Evolutionary conservation across 2,888 invertebrate species (phyloP).

Genomic region (Drosophila recens): DNA sequence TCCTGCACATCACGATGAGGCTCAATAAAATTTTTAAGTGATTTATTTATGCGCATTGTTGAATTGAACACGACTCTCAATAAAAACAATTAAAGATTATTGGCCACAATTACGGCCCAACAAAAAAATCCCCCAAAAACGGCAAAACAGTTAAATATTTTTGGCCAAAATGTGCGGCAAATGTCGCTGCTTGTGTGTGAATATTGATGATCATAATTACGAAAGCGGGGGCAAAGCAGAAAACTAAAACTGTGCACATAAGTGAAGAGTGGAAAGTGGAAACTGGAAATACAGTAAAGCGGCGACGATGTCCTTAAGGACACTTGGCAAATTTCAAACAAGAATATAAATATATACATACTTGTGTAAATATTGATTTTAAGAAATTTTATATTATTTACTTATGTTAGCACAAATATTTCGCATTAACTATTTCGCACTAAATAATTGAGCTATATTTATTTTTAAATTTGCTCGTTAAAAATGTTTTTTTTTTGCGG

Average conservation of each 20-base stretch:
- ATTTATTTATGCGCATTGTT: conserved; percentile 73
- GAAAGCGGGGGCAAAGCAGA: neutral
- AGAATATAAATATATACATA: too few relatives aligned
- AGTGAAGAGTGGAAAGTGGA: neutral
- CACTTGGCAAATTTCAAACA: too few relatives aligned
- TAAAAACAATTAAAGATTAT: conserved; percentile 71
- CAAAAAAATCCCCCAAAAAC: neutral
- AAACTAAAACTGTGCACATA: neutral
- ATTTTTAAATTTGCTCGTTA: too few relatives aligned
- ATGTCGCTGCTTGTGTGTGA: neutral
- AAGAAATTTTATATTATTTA: too few relatives aligned
- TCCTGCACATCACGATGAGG: conserved; percentile 24
- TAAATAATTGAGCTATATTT: too few relatives aligned
- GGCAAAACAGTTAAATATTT: conserved; percentile 1
- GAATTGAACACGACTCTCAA: conserved; percentile 44
- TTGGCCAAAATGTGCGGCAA: conserved; percentile 1
- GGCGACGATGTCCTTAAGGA: neutral
- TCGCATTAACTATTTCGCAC: too few relatives aligned
- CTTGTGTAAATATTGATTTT: too few relatives aligned
- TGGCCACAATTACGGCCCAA: conserved; percentile 56
- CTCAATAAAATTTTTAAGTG: conserved; percentile 64
- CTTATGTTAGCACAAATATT: too few relatives aligned
- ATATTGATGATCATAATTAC: conserved; percentile 34
- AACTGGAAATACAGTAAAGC: too few relatives aligned
- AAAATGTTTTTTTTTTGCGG: too few relatives aligned